These are phyloP conservation scores for Polyommatus icarus DNA, from an alignment of 2,888 invertebrate genomes.

Conservation along the genomic window DNA sequence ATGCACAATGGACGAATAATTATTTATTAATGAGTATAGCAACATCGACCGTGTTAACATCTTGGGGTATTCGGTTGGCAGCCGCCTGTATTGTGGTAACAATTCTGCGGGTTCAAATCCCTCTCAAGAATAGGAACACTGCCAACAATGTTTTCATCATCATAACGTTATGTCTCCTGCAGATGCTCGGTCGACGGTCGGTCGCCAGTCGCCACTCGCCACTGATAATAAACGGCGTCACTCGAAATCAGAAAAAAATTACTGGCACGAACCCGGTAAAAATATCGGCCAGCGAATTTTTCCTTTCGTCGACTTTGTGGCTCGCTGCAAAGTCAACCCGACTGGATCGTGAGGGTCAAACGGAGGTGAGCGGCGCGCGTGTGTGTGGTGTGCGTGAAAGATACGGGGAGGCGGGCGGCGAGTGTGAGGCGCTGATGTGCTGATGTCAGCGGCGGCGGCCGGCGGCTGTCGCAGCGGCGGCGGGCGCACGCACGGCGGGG, in stretches of 20 bases:
- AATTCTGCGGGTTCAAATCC: constrained; percentile 27
- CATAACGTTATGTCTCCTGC: constrained; percentile 7
- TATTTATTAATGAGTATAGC: not conserved
- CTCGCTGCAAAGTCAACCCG: constrained; percentile 11
- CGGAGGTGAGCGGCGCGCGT: constrained; percentile 46
- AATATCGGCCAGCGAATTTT: not conserved
- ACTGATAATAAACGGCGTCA: not conserved
- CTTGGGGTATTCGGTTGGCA: constrained; percentile 4
- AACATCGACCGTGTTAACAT: not conserved
- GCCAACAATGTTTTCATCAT: constrained; percentile 28
- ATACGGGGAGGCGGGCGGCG: constrained; percentile 28
- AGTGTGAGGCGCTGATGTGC: constrained; percentile 35
- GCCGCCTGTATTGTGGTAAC: constrained; percentile 22
- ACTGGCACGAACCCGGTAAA: not conserved
- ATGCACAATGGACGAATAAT: not conserved
- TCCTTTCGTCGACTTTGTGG: not conserved
- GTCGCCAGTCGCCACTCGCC: not conserved
- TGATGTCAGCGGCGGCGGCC: constrained; percentile 59
- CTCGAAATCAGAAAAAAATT: not conserved
- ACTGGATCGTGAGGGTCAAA: constrained; percentile 33
- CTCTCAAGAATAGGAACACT: constrained; percentile 24
- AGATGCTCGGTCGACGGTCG: constrained; percentile 8
- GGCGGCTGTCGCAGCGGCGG: constrained; percentile 63
- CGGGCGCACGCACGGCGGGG: constrained; percentile 68
- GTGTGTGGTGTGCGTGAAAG: constrained; percentile 42